These are phyloP conservation scores for Kryptolebias ocellatus DNA, from an alignment of 2,797 vertebrate genomes.

Conservation along the genomic window DNA sequence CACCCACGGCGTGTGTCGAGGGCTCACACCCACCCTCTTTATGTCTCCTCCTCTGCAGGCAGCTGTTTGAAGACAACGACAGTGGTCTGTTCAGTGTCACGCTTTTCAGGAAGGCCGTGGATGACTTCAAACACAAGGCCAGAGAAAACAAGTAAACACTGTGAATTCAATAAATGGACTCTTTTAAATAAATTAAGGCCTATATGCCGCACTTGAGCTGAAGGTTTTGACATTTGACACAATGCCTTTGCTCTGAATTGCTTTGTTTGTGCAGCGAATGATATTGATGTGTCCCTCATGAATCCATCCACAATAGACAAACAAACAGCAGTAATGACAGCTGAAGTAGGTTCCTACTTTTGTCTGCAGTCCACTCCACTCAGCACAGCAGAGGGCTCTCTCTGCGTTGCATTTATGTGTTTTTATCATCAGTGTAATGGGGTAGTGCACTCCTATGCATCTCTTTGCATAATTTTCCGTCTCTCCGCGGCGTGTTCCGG, in stretches of 20 bases:
- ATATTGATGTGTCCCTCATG: neutral
- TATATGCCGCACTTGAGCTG: neutral
- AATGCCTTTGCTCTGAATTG: neutral
- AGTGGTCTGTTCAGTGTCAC: slow-evolving; percentile 96
- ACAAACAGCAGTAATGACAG: slow-evolving; percentile 8
- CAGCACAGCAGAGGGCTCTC: slow-evolving; percentile 20
- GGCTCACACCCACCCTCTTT: neutral
- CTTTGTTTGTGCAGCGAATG: slow-evolving; percentile 2
- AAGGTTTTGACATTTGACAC: neutral
- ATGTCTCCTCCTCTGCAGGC: slow-evolving; percentile 70
- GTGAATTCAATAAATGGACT: neutral
- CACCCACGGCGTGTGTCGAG: too few species aligned
- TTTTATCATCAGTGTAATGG: slow-evolving; percentile 5
- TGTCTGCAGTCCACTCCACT: slow-evolving; percentile 23
- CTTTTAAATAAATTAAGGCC: too few species aligned
- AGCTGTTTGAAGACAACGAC: slow-evolving; percentile 95
- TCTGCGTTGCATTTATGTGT: neutral
- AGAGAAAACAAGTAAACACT: slow-evolving; percentile 93
- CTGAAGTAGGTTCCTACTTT: slow-evolving; percentile 21
- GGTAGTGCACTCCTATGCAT: neutral
- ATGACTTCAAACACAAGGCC: slow-evolving; percentile 98
- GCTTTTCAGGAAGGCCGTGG: slow-evolving; percentile 89
- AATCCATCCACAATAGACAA: slow-evolving; percentile 8
- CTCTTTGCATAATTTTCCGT: slow-evolving; percentile 20
- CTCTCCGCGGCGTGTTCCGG: slow-evolving; percentile 39